These are phyloP conservation scores for Diloba caeruleocephala DNA, from an alignment of 2,888 invertebrate genomes.

Conservation along the genomic window DNA sequence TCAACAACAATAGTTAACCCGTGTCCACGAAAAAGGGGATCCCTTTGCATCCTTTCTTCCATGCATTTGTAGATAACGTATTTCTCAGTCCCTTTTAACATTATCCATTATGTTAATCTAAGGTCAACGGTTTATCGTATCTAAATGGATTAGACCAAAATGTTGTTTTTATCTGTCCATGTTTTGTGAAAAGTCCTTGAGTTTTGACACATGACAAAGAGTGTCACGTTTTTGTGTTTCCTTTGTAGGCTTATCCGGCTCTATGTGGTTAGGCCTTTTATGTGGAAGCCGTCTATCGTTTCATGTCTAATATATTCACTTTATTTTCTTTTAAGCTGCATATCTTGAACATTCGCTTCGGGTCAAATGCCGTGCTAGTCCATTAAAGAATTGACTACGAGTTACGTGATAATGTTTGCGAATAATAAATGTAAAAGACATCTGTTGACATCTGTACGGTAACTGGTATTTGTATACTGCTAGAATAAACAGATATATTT, in stretches of 20 bases:
- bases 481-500: too few species aligned
- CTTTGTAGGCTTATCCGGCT: slow-evolving; percentile 42
- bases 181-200: slow-evolving; percentile 56
- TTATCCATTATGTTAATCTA: slow-evolving; percentile 82
- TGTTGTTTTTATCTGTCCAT: slow-evolving; percentile 65
- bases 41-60: slow-evolving; percentile 75
- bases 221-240: slow-evolving; percentile 39
- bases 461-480: too few species aligned
- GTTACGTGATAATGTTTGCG: neutral
- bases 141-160: slow-evolving; percentile 75
- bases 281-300: slow-evolving; percentile 21
- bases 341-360: slow-evolving; percentile 5
- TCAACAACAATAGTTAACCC: slow-evolving; percentile 77
- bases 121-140: slow-evolving; percentile 77
- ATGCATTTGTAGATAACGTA: slow-evolving; percentile 74
- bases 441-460: too few species aligned
- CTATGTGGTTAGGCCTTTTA: slow-evolving; percentile 38
- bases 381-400: slow-evolving; percentile 6
- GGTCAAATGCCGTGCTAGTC: neutral
- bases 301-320: slow-evolving; percentile 27
- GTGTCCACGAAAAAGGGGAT: slow-evolving; percentile 71
- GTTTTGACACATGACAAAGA: slow-evolving; percentile 61
- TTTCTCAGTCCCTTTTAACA: slow-evolving; percentile 78
- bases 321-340: slow-evolving; percentile 8
- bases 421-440: neutral